phyloP scores from a whole-genome alignment of 1,140 invertebrate species.

The Spodoptera litura region DNA sequence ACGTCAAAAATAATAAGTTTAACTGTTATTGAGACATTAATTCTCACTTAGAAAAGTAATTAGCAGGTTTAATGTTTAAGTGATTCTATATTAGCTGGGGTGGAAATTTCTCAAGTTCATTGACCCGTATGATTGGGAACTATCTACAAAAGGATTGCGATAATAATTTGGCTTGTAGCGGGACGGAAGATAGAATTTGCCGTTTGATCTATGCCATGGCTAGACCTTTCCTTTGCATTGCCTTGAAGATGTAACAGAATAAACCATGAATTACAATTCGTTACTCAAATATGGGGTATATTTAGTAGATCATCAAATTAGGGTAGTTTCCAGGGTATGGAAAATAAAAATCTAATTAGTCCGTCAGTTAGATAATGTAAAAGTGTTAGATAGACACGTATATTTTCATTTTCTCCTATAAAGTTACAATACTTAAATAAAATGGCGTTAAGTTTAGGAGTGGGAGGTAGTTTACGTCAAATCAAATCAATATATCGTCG shows the following conservation, averaged over 20 bases:
- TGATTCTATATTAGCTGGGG: background rate
- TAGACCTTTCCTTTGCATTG: background rate
- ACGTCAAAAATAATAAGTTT: constrained; percentile 8
- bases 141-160: background rate
- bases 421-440: too few species aligned
- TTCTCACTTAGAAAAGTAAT: constrained; percentile 10
- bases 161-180: background rate
- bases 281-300: background rate
- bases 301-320: too few species aligned
- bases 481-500: too few species aligned
- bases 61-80: constrained; percentile 8
- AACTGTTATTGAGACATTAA: background rate
- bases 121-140: constrained; percentile 1
- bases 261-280: background rate
- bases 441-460: too few species aligned
- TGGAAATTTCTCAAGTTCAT: constrained; percentile 13
- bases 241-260: background rate
- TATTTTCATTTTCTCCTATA: too few species aligned
- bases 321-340: too few species aligned
- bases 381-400: too few species aligned
- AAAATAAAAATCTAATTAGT: too few species aligned
- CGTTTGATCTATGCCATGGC: constrained; percentile 1
- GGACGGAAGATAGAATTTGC: background rate
- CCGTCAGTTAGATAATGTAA: too few species aligned
- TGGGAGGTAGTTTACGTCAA: too few species aligned